Percentiles rank a stretch among this genome's conserved stretches.
These are phyloP conservation scores for Wasmannia auropunctata DNA, from an alignment of 1,140 invertebrate species.

Conservation along the genomic window DNA sequence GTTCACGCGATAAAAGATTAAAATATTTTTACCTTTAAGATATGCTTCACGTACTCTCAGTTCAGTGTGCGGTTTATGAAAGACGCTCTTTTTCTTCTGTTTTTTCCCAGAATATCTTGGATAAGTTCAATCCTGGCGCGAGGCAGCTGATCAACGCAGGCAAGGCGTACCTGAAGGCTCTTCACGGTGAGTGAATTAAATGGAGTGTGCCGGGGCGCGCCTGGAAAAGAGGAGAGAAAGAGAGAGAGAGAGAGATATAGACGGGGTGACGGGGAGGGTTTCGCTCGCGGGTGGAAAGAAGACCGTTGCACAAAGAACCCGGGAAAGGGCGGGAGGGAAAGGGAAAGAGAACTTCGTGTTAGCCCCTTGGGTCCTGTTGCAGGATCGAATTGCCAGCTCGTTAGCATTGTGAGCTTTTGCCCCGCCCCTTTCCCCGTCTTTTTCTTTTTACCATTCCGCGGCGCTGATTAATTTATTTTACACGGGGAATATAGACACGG, in stretches of 20 bases:
- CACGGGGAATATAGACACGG: not conserved
- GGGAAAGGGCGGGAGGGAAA: not conserved
- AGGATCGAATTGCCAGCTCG: slow-evolving; percentile 74
- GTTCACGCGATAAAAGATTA: not conserved
- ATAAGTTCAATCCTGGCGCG: slow-evolving; percentile 97
- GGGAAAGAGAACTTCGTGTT: slow-evolving; percentile 61
- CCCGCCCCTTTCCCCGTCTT: slow-evolving; percentile 34
- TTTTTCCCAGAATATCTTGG: slow-evolving; percentile 96
- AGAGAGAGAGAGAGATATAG: not conserved
- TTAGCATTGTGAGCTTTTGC: slow-evolving; percentile 64
- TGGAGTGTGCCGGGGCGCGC: slow-evolving; percentile 3
- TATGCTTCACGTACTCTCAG: not conserved
- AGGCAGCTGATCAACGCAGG: slow-evolving; percentile 96
- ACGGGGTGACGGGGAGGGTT: no score
- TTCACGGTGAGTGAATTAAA: slow-evolving; percentile 92
- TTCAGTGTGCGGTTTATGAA: not conserved
- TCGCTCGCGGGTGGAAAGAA: slow-evolving; percentile 43
- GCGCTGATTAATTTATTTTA: slow-evolving; percentile 14
- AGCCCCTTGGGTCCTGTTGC: slow-evolving; percentile 69
- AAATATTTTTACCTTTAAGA: not conserved
- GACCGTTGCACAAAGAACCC: slow-evolving; percentile 4
- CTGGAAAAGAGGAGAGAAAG: no score
- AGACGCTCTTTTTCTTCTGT: slow-evolving; percentile 60
- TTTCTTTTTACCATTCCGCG: not conserved
- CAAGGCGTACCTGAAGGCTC: slow-evolving; percentile 95